A percentile compares a stretch with the other conserved stretches of the same genome.
phyloP scores from a whole-genome alignment of 1,140 invertebrate genomes.

The Drosophila tristis region DNA sequence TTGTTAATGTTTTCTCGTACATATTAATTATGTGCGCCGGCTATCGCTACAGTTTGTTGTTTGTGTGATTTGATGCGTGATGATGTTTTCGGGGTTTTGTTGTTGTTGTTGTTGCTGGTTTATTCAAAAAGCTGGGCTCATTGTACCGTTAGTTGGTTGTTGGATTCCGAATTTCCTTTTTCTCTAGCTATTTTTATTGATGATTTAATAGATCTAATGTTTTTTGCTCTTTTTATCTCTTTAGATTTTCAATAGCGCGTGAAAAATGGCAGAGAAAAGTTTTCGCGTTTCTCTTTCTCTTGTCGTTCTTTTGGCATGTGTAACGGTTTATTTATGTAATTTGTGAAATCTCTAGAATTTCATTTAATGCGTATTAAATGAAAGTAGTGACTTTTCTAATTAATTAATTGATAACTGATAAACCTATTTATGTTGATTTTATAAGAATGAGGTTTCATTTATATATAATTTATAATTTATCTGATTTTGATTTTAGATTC shows the following conservation, averaged over 20 bases:
- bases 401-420: not conserved
- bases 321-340: conserved; percentile 63
- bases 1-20: conserved; percentile 76
- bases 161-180: conserved; percentile 21
- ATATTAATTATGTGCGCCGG: conserved; percentile 67
- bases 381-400: conserved; percentile 51
- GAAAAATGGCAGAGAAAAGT: conserved; percentile 50
- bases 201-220: conserved; percentile 65
- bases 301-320: conserved; percentile 27
- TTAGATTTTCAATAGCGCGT: conserved; percentile 66
- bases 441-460: conserved; percentile 15
- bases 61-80: conserved; percentile 67
- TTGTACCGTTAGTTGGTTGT: conserved; percentile 61
- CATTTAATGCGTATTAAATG: conserved; percentile 72
- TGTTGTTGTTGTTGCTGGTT: conserved; percentile 10
- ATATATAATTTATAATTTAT: conserved; percentile 24
- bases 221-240: conserved; percentile 33
- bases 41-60: conserved; percentile 44
- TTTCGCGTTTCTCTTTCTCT: conserved; percentile 37
- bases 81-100: conserved; percentile 28
- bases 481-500: conserved; percentile 57
- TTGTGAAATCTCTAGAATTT: conserved; percentile 63
- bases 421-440: conserved; percentile 23
- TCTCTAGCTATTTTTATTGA: conserved; percentile 72
- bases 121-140: conserved; percentile 65